A percentile compares a stretch with the other conserved stretches of the same genome.
Conservation (phyloP, 2,888 invertebrate genomes). For the Spodoptera littoralis region DNA sequence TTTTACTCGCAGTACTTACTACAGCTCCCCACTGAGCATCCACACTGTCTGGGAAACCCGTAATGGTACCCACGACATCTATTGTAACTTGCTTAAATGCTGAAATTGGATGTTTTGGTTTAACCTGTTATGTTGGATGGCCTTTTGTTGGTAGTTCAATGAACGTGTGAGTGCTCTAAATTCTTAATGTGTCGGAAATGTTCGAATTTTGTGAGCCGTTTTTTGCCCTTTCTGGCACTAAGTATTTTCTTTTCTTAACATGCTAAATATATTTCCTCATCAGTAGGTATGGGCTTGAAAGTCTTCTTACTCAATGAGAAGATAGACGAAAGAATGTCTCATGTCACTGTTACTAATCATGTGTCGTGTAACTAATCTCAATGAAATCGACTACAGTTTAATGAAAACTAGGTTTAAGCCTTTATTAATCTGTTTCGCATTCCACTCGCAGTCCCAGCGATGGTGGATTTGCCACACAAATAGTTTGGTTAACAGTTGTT, state of each 20-base stretch:
- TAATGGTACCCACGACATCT: slow-evolving; percentile 44
- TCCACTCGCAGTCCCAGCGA: slow-evolving; percentile 37
- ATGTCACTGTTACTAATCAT: slow-evolving; percentile 8
- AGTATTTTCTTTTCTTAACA: no score
- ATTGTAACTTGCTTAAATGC: slow-evolving; percentile 37
- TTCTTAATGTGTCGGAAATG: no score
- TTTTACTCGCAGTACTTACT: slow-evolving; percentile 36
- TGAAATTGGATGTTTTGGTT: slow-evolving; percentile 13
- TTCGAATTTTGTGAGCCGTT: no score
- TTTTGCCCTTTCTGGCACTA: no score
- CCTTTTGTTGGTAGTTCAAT: slow-evolving; percentile 21
- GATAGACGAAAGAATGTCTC: slow-evolving; percentile 8
- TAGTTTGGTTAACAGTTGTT: slow-evolving; percentile 48
- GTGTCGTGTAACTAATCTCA: slow-evolving; percentile 9
- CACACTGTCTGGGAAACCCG: slow-evolving; percentile 38
- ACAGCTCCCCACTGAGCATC: slow-evolving; percentile 36
- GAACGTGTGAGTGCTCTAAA: neutral
- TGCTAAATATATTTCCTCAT: neutral
- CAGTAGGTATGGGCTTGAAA: no score
- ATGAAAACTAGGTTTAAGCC: slow-evolving; percentile 36
- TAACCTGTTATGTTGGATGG: slow-evolving; percentile 4
- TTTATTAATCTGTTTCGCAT: slow-evolving; percentile 36
- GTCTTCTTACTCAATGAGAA: slow-evolving; percentile 1
- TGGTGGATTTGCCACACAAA: slow-evolving; percentile 40
- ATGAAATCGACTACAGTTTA: slow-evolving; percentile 16